Conservation (phyloP, 2,113 vertebrate species). For the Parus major region DNA sequence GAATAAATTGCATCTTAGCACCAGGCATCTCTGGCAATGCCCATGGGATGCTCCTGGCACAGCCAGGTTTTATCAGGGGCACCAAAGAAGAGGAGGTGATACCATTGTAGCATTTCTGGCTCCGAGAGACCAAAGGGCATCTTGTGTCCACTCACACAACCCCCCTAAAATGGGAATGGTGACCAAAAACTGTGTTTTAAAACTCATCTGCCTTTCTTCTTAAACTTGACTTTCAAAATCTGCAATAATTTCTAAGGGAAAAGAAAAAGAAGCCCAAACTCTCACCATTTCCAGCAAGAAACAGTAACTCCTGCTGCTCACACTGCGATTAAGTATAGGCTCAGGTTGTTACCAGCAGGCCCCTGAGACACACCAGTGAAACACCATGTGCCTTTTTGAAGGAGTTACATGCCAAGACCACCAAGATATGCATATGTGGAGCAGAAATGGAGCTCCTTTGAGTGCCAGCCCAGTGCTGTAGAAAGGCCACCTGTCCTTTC, state of each 20-base stretch:
- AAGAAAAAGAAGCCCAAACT: background rate
- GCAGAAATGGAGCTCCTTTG: background rate
- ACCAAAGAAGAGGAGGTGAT: background rate
- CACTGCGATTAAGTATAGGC: background rate
- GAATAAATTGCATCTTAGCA: background rate
- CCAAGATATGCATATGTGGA: background rate
- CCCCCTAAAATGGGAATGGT: background rate
- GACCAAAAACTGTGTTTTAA: background rate
- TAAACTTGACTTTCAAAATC: background rate
- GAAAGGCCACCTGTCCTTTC: background rate
- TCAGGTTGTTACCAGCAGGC: background rate
- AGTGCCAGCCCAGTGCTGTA: background rate
- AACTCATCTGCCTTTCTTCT: background rate
- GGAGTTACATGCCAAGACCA: background rate
- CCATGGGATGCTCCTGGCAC: background rate
- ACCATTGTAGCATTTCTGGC: accelerated
- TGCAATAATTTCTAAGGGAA: background rate
- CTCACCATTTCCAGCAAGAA: background rate
- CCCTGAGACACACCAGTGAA: background rate
- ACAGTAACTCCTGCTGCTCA: background rate
- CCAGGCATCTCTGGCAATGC: background rate
- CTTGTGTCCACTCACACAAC: accelerated
- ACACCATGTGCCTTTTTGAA: background rate
- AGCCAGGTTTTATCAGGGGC: background rate
- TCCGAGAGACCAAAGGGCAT: background rate